Evolutionary conservation across 2,113 vertebrate species (phyloP).

Genomic region (Leptobrachium ailaonicum): DNA sequence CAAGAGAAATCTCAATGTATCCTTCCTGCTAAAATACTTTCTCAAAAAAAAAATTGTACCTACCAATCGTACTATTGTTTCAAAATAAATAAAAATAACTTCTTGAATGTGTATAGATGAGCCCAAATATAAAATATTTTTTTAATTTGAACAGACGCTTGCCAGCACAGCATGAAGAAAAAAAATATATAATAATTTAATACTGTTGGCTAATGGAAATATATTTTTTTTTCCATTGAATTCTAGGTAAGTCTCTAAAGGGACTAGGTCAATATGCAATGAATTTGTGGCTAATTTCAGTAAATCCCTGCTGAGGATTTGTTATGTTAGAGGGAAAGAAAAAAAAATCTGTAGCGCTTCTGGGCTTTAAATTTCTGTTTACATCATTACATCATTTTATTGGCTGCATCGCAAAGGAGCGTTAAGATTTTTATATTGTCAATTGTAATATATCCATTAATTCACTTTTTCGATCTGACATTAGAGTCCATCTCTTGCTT

Average conservation of each 20-base stretch:
- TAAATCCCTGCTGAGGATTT: not conserved
- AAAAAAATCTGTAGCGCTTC: not conserved
- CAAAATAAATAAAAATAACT: too few relatives aligned
- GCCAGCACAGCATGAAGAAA: conserved; percentile 4
- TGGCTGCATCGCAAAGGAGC: not conserved
- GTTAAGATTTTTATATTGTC: not conserved
- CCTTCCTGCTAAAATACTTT: too few relatives aligned
- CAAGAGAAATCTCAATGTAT: too few relatives aligned
- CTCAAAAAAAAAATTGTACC: too few relatives aligned
- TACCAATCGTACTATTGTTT: too few relatives aligned
- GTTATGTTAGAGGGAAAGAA: not conserved
- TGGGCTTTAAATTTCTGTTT: not conserved
- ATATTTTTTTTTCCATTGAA: not conserved
- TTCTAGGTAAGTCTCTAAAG: not conserved
- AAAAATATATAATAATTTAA: not conserved
- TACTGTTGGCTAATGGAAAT: conserved; percentile 2
- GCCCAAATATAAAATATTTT: too few relatives aligned
- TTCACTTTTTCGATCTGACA: not conserved
- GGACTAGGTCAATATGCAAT: not conserved
- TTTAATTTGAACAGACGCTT: not conserved
- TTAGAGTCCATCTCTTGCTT: not conserved
- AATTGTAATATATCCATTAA: not conserved
- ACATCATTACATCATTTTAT: not conserved
- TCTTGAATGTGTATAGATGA: too few relatives aligned
- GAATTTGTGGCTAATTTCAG: conserved; percentile 14